Evolutionary conservation across 2,888 invertebrate genomes (phyloP).

Genomic region (Tenthredo scrophulariae): DNA sequence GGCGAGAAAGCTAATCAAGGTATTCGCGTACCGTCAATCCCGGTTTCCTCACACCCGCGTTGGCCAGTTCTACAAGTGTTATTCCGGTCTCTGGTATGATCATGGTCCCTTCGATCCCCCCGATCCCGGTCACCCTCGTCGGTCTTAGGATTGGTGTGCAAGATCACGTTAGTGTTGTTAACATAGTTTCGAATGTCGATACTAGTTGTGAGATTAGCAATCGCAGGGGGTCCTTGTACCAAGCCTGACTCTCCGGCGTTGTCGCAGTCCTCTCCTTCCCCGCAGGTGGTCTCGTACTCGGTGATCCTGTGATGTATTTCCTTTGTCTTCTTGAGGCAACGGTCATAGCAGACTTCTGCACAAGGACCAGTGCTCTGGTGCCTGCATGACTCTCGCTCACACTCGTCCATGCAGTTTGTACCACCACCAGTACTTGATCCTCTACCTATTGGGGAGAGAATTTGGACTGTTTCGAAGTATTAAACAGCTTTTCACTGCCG

Average conservation of each 20-base stretch:
- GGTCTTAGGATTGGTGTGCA: neutral
- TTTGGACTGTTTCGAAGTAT: slow-evolving; percentile 27
- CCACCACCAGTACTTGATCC: neutral
- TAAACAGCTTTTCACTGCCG: neutral
- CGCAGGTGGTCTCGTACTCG: slow-evolving; percentile 68
- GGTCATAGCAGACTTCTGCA: slow-evolving; percentile 67
- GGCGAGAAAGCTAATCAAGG: neutral
- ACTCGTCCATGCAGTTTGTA: slow-evolving; percentile 33
- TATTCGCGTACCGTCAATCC: neutral
- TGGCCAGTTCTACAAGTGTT: neutral
- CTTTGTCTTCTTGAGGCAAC: slow-evolving; percentile 67
- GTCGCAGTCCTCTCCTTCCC: slow-evolving; percentile 58
- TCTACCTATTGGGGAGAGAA: slow-evolving; percentile 30
- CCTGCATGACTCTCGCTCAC: slow-evolving; percentile 37
- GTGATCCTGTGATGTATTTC: slow-evolving; percentile 68
- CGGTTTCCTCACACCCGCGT: neutral
- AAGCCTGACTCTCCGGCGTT: slow-evolving; percentile 31
- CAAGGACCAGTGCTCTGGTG: slow-evolving; percentile 57
- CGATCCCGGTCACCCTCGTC: neutral
- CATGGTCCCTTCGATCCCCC: slow-evolving; percentile 4
- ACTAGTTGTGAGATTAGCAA: slow-evolving; percentile 69
- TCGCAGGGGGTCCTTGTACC: slow-evolving; percentile 2
- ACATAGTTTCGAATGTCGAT: slow-evolving; percentile 67
- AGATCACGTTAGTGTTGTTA: slow-evolving; percentile 55
- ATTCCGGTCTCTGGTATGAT: neutral